A percentile compares a stretch with the other conserved stretches of the same genome.
phyloP scores from a whole-genome alignment of 2,888 invertebrate species.

The Andrena dorsata region DNA sequence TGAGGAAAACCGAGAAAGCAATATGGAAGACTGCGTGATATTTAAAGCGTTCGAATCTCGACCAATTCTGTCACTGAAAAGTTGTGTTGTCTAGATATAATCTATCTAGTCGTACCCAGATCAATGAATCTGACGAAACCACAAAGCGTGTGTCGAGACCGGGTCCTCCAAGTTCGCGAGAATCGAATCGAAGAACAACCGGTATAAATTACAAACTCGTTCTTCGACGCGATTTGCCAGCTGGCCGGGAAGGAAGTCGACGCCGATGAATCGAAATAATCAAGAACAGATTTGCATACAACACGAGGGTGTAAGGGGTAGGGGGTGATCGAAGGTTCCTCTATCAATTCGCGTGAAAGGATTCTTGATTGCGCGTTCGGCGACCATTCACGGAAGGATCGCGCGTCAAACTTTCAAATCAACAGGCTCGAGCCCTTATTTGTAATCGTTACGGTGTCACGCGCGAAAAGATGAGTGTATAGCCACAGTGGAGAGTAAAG shows the following conservation, averaged over 20 bases:
- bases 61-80: no score
- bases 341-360: constrained; percentile 61
- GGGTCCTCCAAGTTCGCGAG: not conserved
- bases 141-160: not conserved
- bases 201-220: constrained; percentile 40
- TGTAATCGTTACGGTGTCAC: constrained; percentile 57
- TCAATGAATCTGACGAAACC: not conserved
- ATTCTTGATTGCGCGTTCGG: constrained; percentile 66
- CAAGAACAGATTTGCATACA: constrained; percentile 72
- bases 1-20: no score
- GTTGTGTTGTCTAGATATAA: no score
- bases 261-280: constrained; percentile 72
- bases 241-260: constrained; percentile 29
- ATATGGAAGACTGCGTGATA: no score
- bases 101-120: not conserved
- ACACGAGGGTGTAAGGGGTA: constrained; percentile 32
- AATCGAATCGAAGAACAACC: constrained; percentile 10
- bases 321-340: constrained; percentile 32
- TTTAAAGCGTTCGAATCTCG: no score
- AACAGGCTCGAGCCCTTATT: constrained; percentile 35
- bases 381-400: constrained; percentile 45
- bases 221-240: constrained; percentile 28
- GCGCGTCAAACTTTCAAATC: constrained; percentile 55
- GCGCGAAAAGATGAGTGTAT: not conserved
- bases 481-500: not conserved